A percentile compares a stretch with the other conserved stretches of the same genome.
Evolutionary conservation across 1,140 invertebrate genomes (phyloP).

Genomic region (Drosophila virilis): DNA sequence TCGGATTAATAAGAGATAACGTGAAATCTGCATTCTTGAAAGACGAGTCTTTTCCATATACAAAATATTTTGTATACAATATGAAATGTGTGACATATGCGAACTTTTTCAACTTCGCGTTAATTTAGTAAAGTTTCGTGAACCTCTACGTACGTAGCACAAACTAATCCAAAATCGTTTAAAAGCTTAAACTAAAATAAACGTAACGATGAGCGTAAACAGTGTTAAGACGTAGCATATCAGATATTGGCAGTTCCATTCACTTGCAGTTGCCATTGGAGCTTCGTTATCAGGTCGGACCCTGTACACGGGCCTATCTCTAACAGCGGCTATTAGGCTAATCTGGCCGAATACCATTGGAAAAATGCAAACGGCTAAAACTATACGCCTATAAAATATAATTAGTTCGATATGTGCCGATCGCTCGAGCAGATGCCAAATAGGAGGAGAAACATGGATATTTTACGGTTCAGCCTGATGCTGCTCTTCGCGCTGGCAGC

Average conservation of each 20-base stretch:
- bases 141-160: too few relatives aligned
- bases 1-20: too few relatives aligned
- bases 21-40: too few relatives aligned
- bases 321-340: constrained; percentile 63
- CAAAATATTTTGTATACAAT: too few relatives aligned
- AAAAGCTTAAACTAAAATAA: not conserved
- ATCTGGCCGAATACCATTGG: constrained; percentile 27
- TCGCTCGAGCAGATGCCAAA: constrained; percentile 18
- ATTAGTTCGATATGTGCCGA: constrained; percentile 56
- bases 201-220: not conserved
- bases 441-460: constrained; percentile 15
- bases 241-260: not conserved
- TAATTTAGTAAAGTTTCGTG: too few relatives aligned
- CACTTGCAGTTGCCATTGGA: constrained; percentile 7
- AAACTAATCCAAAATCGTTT: too few relatives aligned
- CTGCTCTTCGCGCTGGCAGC: constrained; percentile 28
- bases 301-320: constrained; percentile 54
- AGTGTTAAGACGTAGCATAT: not conserved
- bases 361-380: too few relatives aligned
- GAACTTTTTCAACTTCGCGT: too few relatives aligned
- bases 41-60: too few relatives aligned
- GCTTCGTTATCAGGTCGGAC: constrained; percentile 53
- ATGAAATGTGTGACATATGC: too few relatives aligned
- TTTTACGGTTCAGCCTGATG: constrained; percentile 7
- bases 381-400: constrained; percentile 18